A percentile compares a stretch with the other conserved stretches of the same genome.
phyloP scores from a whole-genome alignment of 2,113 vertebrate genomes.

The Engraulis encrasicolus region DNA sequence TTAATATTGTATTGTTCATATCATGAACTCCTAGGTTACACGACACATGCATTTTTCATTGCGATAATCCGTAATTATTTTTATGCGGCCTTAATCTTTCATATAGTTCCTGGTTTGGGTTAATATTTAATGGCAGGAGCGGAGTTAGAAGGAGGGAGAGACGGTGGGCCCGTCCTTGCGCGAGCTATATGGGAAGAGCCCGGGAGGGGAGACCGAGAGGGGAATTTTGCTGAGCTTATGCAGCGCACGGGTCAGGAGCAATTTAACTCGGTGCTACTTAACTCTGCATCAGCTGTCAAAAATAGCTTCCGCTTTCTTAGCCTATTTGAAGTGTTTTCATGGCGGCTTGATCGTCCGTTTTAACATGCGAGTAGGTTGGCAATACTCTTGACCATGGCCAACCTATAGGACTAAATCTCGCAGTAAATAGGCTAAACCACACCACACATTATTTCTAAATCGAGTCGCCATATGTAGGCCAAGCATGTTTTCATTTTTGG shows the following conservation, averaged over 20 bases:
- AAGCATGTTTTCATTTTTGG: no score
- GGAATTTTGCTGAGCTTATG: not conserved
- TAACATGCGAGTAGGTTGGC: not conserved
- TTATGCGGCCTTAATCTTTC: constrained; percentile 78
- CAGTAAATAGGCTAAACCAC: no score
- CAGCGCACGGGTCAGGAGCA: not conserved
- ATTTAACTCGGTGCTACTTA: not conserved
- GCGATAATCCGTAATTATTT: constrained; percentile 78
- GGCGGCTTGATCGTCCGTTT: not conserved
- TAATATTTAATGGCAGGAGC: constrained; percentile 75
- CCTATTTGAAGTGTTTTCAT: not conserved
- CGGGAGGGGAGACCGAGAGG: not conserved
- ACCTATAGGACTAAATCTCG: no score
- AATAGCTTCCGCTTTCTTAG: not conserved
- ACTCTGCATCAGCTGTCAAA: no score
- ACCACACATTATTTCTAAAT: no score
- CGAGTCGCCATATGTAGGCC: no score
- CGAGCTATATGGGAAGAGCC: not conserved
- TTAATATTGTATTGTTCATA: constrained; percentile 78
- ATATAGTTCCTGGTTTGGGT: constrained; percentile 73
- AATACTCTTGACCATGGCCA: no score
- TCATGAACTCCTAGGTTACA: constrained; percentile 77
- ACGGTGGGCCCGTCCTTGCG: not conserved
- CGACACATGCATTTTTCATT: constrained; percentile 74
- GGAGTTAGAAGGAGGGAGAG: not conserved